Evolutionary conservation across 2,888 invertebrate species (phyloP), one percentile per base, ranked within the genome.

Genomic region (Schrankia costaestrigalis): DNA sequence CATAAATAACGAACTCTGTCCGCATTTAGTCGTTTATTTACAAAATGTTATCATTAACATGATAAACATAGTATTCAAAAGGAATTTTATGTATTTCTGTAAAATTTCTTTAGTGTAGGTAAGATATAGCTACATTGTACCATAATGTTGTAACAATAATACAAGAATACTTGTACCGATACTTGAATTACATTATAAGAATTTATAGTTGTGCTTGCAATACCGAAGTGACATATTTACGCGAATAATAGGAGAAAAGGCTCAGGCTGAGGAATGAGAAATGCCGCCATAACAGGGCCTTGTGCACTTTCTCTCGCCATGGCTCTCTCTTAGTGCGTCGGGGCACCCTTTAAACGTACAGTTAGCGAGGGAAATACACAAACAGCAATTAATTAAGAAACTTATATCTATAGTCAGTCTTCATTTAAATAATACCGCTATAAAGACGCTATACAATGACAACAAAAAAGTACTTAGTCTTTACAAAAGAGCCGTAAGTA

Each of bases 271-370:
- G 77, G 79, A 78, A 79, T 81, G 77, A 82, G 81, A 80, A 82
- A 81, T 77, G 70, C 71, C 63, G 71, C 78, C 74, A 74, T 78
- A 80, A 79, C 77, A 80, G 81, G 82, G 79, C 76, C 72, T 73
- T 64, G 75, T 67, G 60, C 63, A 81, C 83, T 84, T 84, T 83
- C 83, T 73, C 81, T 70, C 35, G 41, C 9, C 21, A 62, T 57
- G 67, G 69, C 71, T 68, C 69, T 63, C 71, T 62, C 62, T 61
- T 53, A 59, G 52, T 38, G 47, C 37, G 46, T 45, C 47, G 49
- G 51, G 52, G 50, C 59, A 70, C 70, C 67, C 70, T 71, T 60
- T 52, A 27, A 52, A 41, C 55, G 47, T 47, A 54, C 55, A 56
- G 49, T 63, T 64, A 53, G 35, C 52, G 45, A 56, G 41, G 45